Base-by-base conservation (phyloP, 2,888 invertebrate genomes). In the Leucophenga maculata region DNA sequence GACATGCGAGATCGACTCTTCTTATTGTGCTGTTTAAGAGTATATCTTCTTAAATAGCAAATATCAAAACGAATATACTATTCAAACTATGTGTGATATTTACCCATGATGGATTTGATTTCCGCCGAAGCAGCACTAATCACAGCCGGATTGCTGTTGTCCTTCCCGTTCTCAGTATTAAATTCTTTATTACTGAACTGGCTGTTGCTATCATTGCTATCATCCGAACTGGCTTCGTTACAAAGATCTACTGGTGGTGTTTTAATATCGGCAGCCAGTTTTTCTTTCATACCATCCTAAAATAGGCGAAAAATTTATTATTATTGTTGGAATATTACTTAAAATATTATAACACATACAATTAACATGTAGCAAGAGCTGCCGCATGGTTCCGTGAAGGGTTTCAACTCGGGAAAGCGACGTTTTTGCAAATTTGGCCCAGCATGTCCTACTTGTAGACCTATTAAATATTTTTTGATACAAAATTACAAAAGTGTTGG, bases 221-320 rank as follows among this genome's bases (percentile, higher is more conserved):
- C 97, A 86, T 97, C 97, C 0, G 96, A 97, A 78, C 96, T 96
- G 6, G 96, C 97, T 89, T 97, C 97, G 88, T 97, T 97, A 74
- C 96, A 95, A 50, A 96, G 96, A 90, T 96, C 96, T 13, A 93
- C 92, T 46, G 94, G 77, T 91, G 92, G 87, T 89, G 92, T 87
- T 75, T 89, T 88, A 75, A 88, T 88, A 62, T 88, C 88, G 80
- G 90, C 86, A 0, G 94, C 95, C 62, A 95, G 86, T 88, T 94
- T 95, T 88, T 95, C 96, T 75, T 94, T 93, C 89, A 96, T 94
- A 0, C 94, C 94, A 77, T 95, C 95, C 95, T 95, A 82, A 11
- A 18, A 39, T 20, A 20, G 26, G 14, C 22, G 9, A 57, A 48
- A 4, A 18, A 59, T 50, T n/a, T 13, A 20, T 48, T 3, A 62